These are phyloP conservation scores for Leptoteleia sp. DNA, from an alignment of 1,140 invertebrate genomes.

Conservation along the genomic window DNA sequence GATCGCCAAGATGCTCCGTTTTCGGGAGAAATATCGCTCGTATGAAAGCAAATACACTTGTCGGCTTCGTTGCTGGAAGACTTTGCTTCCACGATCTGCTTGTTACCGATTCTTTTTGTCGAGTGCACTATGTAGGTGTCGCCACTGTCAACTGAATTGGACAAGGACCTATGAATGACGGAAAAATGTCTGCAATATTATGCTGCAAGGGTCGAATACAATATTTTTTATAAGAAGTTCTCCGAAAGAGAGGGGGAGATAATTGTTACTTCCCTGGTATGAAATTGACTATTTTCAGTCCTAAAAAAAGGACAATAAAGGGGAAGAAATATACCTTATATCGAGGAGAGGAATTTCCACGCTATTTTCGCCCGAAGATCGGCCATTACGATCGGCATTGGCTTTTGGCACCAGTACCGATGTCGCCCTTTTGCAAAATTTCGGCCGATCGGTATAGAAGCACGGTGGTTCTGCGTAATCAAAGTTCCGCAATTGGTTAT, in stretches of 20 bases:
- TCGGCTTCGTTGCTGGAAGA: slow-evolving; percentile 1
- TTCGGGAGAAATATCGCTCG: slow-evolving; percentile 21
- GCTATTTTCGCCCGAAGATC: neutral
- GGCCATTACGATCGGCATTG: neutral
- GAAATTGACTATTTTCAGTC: too few species aligned
- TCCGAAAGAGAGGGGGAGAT: too few species aligned
- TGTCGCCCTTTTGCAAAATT: slow-evolving; percentile 8
- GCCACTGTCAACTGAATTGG: slow-evolving; percentile 40
- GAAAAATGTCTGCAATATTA: too few species aligned
- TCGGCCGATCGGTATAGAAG: slow-evolving; percentile 45
- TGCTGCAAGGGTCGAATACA: too few species aligned
- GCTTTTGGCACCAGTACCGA: neutral
- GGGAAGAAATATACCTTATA: slow-evolving; percentile 51
- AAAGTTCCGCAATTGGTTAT: slow-evolving; percentile 12
- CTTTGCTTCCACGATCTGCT: neutral
- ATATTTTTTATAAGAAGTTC: too few species aligned
- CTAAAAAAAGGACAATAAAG: too few species aligned
- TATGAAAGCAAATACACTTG: slow-evolving; percentile 26
- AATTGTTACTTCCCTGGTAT: too few species aligned
- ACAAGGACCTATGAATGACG: slow-evolving; percentile 24
- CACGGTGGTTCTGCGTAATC: slow-evolving; percentile 15
- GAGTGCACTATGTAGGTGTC: slow-evolving; percentile 40
- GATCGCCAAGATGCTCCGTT: slow-evolving; percentile 3
- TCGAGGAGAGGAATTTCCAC: slow-evolving; percentile 38
- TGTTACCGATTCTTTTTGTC: slow-evolving; percentile 7